Evolutionary conservation across 2,888 invertebrate species (phyloP).

Genomic region (Melanchra persicariae): DNA sequence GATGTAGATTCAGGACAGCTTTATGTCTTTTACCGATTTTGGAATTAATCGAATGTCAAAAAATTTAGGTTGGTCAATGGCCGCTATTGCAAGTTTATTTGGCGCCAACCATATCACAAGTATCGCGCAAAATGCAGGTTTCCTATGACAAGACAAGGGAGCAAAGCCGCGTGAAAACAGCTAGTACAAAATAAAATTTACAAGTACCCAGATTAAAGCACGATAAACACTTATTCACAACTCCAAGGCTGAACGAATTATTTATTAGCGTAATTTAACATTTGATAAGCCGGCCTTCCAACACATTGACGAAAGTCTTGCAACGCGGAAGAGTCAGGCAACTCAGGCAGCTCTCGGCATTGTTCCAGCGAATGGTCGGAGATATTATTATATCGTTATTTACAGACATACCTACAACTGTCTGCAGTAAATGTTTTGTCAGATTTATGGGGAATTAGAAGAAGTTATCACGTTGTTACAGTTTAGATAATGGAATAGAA

Average conservation of each 20-base stretch:
- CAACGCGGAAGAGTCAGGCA: slow-evolving; percentile 59
- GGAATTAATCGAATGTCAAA: no score
- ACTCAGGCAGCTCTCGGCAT: slow-evolving; percentile 67
- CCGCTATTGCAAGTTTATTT: no score
- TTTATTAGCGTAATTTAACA: slow-evolving; percentile 41
- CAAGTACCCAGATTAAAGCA: slow-evolving; percentile 16
- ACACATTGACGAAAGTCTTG: slow-evolving; percentile 45
- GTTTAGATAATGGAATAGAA: slow-evolving; percentile 14
- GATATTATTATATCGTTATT: slow-evolving; percentile 65
- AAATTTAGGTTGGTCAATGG: no score
- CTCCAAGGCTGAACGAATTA: slow-evolving; percentile 37
- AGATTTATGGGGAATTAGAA: slow-evolving; percentile 47
- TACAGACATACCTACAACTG: slow-evolving; percentile 68
- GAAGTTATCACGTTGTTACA: slow-evolving; percentile 45
- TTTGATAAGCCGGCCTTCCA: slow-evolving; percentile 62
- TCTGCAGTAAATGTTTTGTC: slow-evolving; percentile 54
- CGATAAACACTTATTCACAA: slow-evolving; percentile 6
- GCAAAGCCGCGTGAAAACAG: neutral
- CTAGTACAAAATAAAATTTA: neutral
- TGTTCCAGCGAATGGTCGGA: slow-evolving; percentile 71
- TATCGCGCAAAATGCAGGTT: no score
- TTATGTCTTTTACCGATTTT: no score
- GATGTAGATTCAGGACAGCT: no score
- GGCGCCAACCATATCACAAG: no score
- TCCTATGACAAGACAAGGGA: no score